A percentile compares a stretch with the other conserved stretches of the same genome.
Conservation (phyloP, 2,113 vertebrate genomes). For the Xiphophorus hellerii region DNA sequence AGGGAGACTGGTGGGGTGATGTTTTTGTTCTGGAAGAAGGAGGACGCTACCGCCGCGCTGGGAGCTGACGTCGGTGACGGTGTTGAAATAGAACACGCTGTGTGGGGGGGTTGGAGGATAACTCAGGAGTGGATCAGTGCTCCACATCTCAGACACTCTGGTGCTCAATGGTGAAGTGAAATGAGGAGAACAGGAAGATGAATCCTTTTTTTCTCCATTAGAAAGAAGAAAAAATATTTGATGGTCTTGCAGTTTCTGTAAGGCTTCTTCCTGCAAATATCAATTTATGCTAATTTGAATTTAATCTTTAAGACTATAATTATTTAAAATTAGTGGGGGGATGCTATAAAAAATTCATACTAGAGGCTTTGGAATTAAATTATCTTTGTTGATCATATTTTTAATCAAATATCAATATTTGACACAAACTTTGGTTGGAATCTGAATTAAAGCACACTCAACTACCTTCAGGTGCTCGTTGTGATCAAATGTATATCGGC, state of each 20-base stretch:
- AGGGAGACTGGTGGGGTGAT: conserved; percentile 61
- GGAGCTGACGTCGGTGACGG: conserved; percentile 56
- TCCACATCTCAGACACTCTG: conserved; percentile 57
- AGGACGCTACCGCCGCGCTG: conserved; percentile 43
- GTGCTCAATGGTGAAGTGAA: not conserved
- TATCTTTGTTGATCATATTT: too few species aligned
- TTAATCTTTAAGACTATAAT: not conserved
- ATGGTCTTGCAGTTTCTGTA: not conserved
- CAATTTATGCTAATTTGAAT: not conserved
- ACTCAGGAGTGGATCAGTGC: conserved; percentile 47
- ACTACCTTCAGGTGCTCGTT: too few species aligned
- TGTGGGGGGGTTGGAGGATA: conserved; percentile 29
- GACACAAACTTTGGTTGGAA: too few species aligned
- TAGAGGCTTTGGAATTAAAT: not conserved
- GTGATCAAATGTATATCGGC: conserved; percentile 19
- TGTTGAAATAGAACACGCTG: conserved; percentile 66
- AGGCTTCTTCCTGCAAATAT: not conserved
- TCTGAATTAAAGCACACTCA: too few species aligned
- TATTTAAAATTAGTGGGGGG: not conserved
- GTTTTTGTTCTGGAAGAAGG: conserved; percentile 66
- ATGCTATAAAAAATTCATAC: not conserved
- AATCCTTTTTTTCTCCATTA: not conserved
- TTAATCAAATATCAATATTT: too few species aligned
- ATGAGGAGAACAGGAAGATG: not conserved
- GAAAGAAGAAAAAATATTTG: not conserved